Evolutionary conservation across 2,113 vertebrate genomes (phyloP).

Genomic region (Indicator indicator): DNA sequence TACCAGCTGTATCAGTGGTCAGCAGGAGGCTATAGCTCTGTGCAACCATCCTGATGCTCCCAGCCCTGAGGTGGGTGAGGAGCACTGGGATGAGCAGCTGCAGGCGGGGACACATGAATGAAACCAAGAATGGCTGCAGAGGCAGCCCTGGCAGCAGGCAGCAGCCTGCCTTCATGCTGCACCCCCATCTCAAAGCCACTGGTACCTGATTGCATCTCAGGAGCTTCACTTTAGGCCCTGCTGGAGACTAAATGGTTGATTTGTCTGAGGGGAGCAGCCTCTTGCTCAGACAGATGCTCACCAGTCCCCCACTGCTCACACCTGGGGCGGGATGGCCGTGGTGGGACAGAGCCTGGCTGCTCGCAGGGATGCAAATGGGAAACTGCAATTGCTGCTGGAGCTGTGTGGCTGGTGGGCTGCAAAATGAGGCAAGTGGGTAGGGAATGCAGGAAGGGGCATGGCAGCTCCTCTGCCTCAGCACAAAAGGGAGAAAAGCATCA

Average conservation of each 20-base stretch:
- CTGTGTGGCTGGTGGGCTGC: not conserved
- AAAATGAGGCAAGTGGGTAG: not conserved
- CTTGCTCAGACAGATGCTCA: not conserved
- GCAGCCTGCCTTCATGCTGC: not conserved
- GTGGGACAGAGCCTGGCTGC: not conserved
- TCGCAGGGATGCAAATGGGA: not conserved
- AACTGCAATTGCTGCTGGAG: not conserved
- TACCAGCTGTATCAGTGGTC: accelerated
- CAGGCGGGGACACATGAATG: not conserved
- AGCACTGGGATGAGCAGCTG: not conserved
- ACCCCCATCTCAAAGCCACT: not conserved
- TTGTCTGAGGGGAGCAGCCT: not conserved
- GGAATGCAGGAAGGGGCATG: not conserved
- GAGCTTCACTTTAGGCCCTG: not conserved
- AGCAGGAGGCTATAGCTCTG: not conserved
- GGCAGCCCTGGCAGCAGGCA: not conserved
- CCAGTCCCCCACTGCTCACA: not conserved
- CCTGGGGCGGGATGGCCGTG: not conserved
- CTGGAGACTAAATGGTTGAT: not conserved
- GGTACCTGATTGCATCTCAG: not conserved
- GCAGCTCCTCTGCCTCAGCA: not conserved
- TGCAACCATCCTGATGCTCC: not conserved
- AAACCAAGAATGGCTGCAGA: not conserved
- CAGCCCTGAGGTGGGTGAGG: accelerated
- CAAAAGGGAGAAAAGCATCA: not conserved